A percentile compares a stretch with the other conserved stretches of the same genome.
phyloP scores from a whole-genome alignment of 2,797 vertebrate species.

The Alcedo atthis region DNA sequence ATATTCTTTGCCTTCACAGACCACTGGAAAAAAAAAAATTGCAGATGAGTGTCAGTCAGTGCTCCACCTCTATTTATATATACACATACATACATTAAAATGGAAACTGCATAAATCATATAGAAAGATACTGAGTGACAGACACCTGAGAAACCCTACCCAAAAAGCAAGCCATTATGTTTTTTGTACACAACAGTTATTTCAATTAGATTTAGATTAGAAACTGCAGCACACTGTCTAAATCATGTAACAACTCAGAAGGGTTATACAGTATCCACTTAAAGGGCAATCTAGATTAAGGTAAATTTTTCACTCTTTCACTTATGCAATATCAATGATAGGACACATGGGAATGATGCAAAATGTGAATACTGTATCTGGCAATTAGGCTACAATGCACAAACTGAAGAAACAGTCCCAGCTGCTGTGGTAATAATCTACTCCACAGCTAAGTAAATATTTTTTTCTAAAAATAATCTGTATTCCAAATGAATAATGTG shows the following conservation, averaged over 20 bases:
- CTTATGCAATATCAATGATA: constrained; percentile 45
- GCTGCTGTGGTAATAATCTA: constrained; percentile 4
- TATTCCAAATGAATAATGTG: not conserved
- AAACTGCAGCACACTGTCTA: not conserved
- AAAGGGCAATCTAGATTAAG: constrained; percentile 12
- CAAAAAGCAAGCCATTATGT: too few relatives aligned
- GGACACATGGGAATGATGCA: not conserved
- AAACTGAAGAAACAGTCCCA: constrained; percentile 1
- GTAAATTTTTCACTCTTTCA: constrained; percentile 44
- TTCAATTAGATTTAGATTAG: not conserved
- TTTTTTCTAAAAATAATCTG: not conserved
- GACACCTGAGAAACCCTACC: not conserved
- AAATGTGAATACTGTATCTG: constrained; percentile 28
- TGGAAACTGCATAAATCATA: not conserved
- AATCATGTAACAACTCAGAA: not conserved
- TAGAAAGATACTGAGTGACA: not conserved
- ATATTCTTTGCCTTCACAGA: not conserved
- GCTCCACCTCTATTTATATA: not conserved
- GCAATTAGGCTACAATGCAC: not conserved
- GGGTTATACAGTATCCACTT: not conserved
- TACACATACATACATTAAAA: not conserved
- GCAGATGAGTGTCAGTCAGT: not conserved
- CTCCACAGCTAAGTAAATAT: not conserved
- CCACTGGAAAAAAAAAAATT: not conserved
- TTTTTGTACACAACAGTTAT: not conserved